Conservation (phyloP, 2,888 invertebrate genomes). For the Strigamia transsilvanica region DNA sequence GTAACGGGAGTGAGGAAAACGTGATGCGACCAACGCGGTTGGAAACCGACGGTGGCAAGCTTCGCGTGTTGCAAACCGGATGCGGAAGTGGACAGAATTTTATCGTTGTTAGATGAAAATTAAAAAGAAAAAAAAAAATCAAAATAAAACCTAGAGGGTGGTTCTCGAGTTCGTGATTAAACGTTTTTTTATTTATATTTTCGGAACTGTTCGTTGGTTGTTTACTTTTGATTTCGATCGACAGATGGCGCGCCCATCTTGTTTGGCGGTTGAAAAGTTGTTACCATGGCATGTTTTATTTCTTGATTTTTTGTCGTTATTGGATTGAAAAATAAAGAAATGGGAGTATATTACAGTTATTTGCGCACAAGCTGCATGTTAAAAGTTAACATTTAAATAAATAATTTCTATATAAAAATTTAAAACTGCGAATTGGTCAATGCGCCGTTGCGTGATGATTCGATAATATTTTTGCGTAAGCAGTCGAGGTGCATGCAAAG, state of each 20-base stretch:
- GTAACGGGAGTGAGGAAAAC: conserved; percentile 46
- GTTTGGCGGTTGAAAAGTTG: not conserved
- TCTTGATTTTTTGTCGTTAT: not conserved
- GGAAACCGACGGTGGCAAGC: no score
- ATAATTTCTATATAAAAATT: conserved; percentile 29
- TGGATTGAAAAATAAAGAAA: conserved; percentile 10
- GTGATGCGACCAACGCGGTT: conserved; percentile 4
- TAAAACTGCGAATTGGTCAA: conserved; percentile 28
- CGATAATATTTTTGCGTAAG: not conserved
- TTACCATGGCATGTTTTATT: conserved; percentile 13
- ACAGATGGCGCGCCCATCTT: not conserved
- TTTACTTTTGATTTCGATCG: not conserved
- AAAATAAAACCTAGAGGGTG: no score
- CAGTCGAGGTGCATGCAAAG: not conserved
- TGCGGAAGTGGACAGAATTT: conserved; percentile 50
- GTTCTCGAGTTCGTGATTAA: no score
- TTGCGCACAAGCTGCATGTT: not conserved
- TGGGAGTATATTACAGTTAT: not conserved
- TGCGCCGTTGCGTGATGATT: conserved; percentile 29
- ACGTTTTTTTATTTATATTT: no score
- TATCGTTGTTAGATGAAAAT: not conserved
- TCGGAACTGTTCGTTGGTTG: no score
- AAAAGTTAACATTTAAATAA: conserved; percentile 47
- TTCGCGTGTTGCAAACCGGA: not conserved
- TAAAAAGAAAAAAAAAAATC: not conserved